Evolutionary conservation across 2,888 invertebrate genomes (phyloP), one percentile per base, ranked within the genome.

Genomic region (Anoncus sp.): DNA sequence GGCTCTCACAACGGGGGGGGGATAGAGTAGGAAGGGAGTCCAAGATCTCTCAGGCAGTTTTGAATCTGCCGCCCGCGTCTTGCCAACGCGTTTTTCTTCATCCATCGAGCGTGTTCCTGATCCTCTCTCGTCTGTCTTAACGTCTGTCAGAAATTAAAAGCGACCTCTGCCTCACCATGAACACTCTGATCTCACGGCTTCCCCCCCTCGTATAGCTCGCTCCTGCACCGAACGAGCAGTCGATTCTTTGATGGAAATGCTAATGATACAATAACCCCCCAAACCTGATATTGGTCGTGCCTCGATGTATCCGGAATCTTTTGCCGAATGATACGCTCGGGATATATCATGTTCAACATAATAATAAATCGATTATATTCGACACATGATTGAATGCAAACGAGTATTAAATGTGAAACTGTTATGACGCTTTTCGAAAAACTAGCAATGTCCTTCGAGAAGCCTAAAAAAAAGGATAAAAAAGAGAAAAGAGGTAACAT

Each of bases 81-180:
- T 51, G 59, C n/a, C 59, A 60, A 60, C 43, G 38, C 51, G 70
- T 70, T 69, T 22, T 45, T n/a, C n/a, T n/a, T 49, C 67, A 66
- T 74, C 77, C 72, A 59, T 60, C 59, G 45, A 82, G 84, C 79
- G 83, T 86, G 86, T 85, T 85, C 85, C 85, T 78, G 84, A 69
- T 73, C 80, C 82, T n/a, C n/a, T n/a, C n/a, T 73, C 81, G 79
- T 84, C 86, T 86, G 86, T 87, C 87, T 87, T 87, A 87, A 84
- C 84, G 86, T 86, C 86, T 87, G 86, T 89, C 88, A 87, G 83
- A 85, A 88, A 89, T 86, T 88, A 86, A 85, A 84, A 82, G 81
- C 79, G 72, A 78, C 77, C 79, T 40, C 51, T 40, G 62, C 59
- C 10, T 4, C 31, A 7, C 27, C n/a, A 20, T 5, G 51, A 51